These are phyloP conservation scores for Craseonycteris thonglongyai DNA, from an alignment of 2,113 vertebrate genomes.

Conservation along the genomic window DNA sequence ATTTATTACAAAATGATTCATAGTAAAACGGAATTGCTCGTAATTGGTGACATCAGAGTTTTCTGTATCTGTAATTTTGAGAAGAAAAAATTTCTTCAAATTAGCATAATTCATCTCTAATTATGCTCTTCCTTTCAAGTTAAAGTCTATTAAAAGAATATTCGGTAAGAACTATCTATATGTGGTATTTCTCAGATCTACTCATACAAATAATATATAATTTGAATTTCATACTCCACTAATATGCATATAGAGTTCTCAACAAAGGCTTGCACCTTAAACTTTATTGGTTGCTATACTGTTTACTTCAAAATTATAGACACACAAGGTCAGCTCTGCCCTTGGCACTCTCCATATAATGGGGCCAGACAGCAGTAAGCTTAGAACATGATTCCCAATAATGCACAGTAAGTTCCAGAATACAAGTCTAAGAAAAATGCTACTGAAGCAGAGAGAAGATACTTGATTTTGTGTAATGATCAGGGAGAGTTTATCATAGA, in stretches of 20 bases:
- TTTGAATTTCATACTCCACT: constrained; percentile 5
- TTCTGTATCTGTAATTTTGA: not conserved
- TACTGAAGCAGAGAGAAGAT: not conserved
- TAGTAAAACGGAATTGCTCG: not conserved
- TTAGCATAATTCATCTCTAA: not conserved
- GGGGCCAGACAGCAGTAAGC: not conserved
- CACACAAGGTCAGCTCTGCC: not conserved
- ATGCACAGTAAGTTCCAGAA: not conserved
- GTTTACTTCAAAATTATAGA: not conserved
- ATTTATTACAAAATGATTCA: not conserved
- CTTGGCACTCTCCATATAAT: not conserved
- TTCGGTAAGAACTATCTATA: not conserved
- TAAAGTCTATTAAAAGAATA: constrained; percentile 10
- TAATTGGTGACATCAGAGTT: not conserved
- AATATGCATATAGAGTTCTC: not conserved
- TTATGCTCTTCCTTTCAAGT: not conserved
- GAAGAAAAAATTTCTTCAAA: not conserved
- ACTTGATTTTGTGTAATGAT: not conserved
- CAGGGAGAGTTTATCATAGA: not conserved
- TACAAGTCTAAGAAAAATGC: not conserved
- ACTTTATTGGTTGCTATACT: not conserved
- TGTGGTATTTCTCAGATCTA: not conserved
- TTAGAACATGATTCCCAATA: not conserved
- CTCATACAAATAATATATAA: not conserved
- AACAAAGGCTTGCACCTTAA: not conserved